Conservation (phyloP, 1,140 invertebrate species). For the Mamestra configurata region DNA sequence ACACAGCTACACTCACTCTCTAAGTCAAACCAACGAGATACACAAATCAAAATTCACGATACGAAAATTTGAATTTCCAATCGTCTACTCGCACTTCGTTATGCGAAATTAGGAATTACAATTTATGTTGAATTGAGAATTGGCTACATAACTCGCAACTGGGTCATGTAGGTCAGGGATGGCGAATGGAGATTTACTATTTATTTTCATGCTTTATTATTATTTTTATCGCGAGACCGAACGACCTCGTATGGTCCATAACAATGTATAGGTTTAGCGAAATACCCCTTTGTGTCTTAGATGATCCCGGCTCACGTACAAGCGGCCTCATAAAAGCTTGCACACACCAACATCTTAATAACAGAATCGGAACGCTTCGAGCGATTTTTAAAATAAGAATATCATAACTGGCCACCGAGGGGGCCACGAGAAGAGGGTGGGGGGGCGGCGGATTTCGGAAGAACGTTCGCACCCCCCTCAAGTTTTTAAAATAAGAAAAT, state of each 20-base stretch:
- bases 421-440: constrained; percentile 62
- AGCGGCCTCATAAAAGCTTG: constrained; percentile 71
- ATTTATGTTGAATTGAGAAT: constrained; percentile 50
- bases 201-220: constrained; percentile 54
- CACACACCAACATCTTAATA: constrained; percentile 83
- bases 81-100: constrained; percentile 50
- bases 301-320: constrained; percentile 59
- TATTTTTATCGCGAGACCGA: constrained; percentile 38
- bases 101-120: constrained; percentile 59
- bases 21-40: not conserved
- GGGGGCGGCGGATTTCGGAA: constrained; percentile 81
- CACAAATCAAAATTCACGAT: constrained; percentile 39
- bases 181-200: constrained; percentile 51
- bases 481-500: constrained; percentile 87
- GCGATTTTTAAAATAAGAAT: constrained; percentile 86
- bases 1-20: constrained; percentile 1
- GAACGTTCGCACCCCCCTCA: constrained; percentile 80
- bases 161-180: constrained; percentile 70
- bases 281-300: constrained; percentile 73
- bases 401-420: constrained; percentile 83
- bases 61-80: constrained; percentile 52
- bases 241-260: constrained; percentile 38
- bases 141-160: constrained; percentile 57
- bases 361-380: constrained; percentile 82
- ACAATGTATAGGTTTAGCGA: constrained; percentile 53